A percentile compares a stretch with the other conserved stretches of the same genome.
phyloP scores from a whole-genome alignment of 2,888 invertebrate genomes.

The Pristionchus exspectatus region DNA sequence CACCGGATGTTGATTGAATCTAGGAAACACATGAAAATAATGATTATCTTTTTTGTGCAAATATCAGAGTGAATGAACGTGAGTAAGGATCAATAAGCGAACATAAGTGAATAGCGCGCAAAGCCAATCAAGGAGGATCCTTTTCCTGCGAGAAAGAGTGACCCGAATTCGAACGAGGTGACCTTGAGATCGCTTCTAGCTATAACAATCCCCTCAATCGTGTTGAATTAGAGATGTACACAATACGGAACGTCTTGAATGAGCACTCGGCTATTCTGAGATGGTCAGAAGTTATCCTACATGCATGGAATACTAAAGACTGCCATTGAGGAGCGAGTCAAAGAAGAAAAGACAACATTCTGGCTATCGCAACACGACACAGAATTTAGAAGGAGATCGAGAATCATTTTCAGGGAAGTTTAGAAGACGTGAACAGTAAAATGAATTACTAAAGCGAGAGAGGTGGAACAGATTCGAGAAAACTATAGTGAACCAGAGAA shows the following conservation, averaged over 20 bases:
- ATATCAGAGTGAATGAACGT: not conserved
- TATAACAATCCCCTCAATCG: slow-evolving; percentile 16
- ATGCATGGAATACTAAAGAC: slow-evolving; percentile 24
- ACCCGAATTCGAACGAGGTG: slow-evolving; percentile 45
- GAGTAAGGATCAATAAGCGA: not conserved
- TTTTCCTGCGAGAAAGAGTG: slow-evolving; percentile 15
- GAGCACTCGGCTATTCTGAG: slow-evolving; percentile 2
- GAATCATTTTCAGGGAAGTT: not conserved
- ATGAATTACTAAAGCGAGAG: not conserved
- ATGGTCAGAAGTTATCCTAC: not conserved
- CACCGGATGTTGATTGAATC: not conserved
- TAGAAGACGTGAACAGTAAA: not conserved
- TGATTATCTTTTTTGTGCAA: not conserved
- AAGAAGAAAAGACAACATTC: slow-evolving; percentile 3
- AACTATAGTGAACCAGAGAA: not conserved
- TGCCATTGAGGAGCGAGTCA: not conserved
- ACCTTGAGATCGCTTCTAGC: slow-evolving; percentile 38
- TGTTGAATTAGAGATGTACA: not conserved
- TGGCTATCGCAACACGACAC: not conserved
- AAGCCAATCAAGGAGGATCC: not conserved
- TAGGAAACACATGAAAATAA: too few relatives aligned
- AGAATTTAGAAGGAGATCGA: not conserved
- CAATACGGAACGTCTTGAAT: not conserved
- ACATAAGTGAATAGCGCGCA: not conserved
- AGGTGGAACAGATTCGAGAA: not conserved